Percentiles rank a stretch among this genome's conserved stretches.
These are phyloP conservation scores for Coccyzus lansbergi DNA, from an alignment of 2,797 vertebrate genomes.

Conservation along the genomic window DNA sequence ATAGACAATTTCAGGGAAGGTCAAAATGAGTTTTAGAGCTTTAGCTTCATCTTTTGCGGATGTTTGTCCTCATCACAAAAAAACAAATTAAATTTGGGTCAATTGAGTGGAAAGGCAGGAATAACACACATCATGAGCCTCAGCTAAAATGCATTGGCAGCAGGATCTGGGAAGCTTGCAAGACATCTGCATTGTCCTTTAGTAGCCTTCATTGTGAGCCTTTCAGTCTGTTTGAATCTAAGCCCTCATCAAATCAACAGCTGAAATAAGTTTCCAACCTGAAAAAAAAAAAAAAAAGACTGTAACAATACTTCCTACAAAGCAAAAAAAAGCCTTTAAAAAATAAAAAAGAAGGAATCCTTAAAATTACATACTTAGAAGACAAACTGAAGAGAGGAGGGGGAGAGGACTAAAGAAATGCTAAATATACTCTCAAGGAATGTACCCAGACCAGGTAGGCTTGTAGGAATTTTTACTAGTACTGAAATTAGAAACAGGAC, in stretches of 20 bases:
- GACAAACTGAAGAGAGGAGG: neutral
- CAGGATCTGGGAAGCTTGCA: neutral
- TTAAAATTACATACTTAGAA: neutral
- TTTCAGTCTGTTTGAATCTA: neutral
- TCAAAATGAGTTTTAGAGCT: neutral
- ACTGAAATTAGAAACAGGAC: slow-evolving; percentile 51
- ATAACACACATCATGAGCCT: neutral
- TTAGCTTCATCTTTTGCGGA: neutral
- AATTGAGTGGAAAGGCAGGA: neutral
- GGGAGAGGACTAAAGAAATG: neutral
- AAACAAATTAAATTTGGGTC: neutral
- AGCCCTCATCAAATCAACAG: neutral
- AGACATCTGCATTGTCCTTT: neutral
- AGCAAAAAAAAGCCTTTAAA: neutral
- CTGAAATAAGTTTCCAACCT: neutral
- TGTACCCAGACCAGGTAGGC: neutral
- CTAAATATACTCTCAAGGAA: neutral
- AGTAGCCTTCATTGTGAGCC: neutral
- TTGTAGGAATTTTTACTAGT: slow-evolving; percentile 30
- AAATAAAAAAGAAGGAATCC: neutral
- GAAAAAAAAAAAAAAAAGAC: neutral
- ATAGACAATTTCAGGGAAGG: neutral
- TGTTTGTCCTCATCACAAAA: neutral
- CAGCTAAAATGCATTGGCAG: neutral
- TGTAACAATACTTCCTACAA: neutral